Evolutionary conservation across 2,113 vertebrate species (phyloP), one percentile per base, ranked within the genome.

Genomic region (Barbus barbus): DNA sequence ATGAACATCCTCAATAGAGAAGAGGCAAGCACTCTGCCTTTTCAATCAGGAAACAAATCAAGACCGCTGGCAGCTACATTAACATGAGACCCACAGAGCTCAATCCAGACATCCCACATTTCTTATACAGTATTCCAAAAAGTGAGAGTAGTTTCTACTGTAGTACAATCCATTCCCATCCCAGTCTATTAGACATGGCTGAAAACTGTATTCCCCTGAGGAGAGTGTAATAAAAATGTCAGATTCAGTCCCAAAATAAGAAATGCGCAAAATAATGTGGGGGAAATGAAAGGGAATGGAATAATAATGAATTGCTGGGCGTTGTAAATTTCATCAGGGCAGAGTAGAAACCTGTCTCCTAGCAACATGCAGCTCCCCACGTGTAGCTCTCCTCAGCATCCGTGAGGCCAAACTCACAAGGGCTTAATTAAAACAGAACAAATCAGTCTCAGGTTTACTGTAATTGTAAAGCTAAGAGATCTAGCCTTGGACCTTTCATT

Each of bases 361-460:
- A 90, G 92, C 91, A 93, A 91, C 91, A 71, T 33, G 28, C 33
- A 28, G 67, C 82, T 88, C 46, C 78, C 46, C 0, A 11, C 1
- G 36, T 83, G 58, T 41, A 82, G 87, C 83, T 84, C 76, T 51
- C 61, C 48, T 82, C 44, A 38, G 80, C 85, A 87, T 84, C 88
- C 44, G 61, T 44, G 36, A 86, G 58, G 48, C 44, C 61, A 75
- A 79, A 89, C 85, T 82, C 86, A 83, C 81, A 48, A 60, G 88
- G 75, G 88, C 77, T 89, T 91, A 90, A 89, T 90, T 90, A 89
- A 82, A 84, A 84, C 58, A 24, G 24, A 85, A 86, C 84, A 88
- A 80, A 90, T 85, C 77, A 86, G 61, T 83, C 82, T 86, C 85
- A 73, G 65, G 84, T 84, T 91, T 48, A 83, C 75, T 90, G 86